Base-by-base conservation (phyloP, 2,888 invertebrate genomes). In the Drosophila lutescens region DNA sequence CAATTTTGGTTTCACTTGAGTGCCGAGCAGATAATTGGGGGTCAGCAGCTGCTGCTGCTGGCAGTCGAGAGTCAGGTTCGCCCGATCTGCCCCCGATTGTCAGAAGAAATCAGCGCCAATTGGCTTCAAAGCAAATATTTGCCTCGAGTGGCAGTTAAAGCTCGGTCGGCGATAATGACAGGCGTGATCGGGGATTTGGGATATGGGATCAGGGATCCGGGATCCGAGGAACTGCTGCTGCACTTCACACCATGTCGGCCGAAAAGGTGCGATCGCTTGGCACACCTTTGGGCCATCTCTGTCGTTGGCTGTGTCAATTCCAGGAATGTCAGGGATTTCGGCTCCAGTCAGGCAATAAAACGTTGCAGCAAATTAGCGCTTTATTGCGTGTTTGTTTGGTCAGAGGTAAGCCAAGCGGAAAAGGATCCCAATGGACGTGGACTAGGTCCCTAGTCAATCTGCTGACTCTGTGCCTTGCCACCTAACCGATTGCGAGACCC, bases 41-140 rank as follows among this genome's bases (percentile, higher is more conserved):
- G 56, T 62, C 56, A 50, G 63, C 62, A 62, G 62, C 69, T 76
- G 74, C 74, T 75, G 74, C 67, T 51, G 55, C 60, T 57, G 47
- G 55, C 43, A 23, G 44, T 57, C 38, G 32, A 49, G 17, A 43
- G 34, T 12, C 43, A 12, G 34, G 54, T 53, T 34, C 57, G 49
- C 55, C 67, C 47, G 50, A 23, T 55, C 49, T 49, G 49, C 60
- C 53, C 44, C 50, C 36, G 53, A 43, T 86, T 88, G 85, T 85
- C 89, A 58, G 74, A 82, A 86, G 80, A 87, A 87, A 86, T 86
- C 86, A 84, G 73, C 87, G 78, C 72, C 81, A 86, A 86, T 86
- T 88, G 80, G 70, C 78, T 73, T 86, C 82, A 88, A 88, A 88
- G 88, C 89, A 88, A 88, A 88, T 88, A 88, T 89, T 86, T 78